Conservation (phyloP, 2,888 invertebrate species). For the Parnassius glacialis region DNA sequence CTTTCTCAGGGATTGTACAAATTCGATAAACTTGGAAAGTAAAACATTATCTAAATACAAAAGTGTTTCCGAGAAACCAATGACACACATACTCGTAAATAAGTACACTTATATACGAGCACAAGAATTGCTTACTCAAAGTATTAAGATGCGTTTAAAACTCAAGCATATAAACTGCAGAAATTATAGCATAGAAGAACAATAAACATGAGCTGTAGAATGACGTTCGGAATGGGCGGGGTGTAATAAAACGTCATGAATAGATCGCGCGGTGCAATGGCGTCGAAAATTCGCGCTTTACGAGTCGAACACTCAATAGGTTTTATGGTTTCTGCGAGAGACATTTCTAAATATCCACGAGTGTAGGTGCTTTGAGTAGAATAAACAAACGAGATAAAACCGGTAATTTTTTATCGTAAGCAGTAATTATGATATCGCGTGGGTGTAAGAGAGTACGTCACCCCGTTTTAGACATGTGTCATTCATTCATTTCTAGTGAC, state of each 20-base stretch:
- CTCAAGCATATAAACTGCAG: slow-evolving; percentile 15
- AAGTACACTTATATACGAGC: too few relatives aligned
- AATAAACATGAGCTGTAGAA: slow-evolving; percentile 45
- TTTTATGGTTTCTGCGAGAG: slow-evolving; percentile 49
- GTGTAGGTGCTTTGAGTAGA: slow-evolving; percentile 3
- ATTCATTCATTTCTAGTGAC: too few relatives aligned
- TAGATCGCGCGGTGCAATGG: slow-evolving; percentile 51
- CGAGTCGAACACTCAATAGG: slow-evolving; percentile 54
- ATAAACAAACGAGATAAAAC: too few relatives aligned
- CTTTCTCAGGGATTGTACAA: too few relatives aligned
- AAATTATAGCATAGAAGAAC: slow-evolving; percentile 34
- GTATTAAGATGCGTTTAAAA: slow-evolving; percentile 11
- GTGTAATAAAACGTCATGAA: slow-evolving; percentile 55
- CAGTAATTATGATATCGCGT: too few relatives aligned
- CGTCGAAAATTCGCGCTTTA: slow-evolving; percentile 57
- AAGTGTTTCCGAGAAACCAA: too few relatives aligned
- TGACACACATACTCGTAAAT: too few relatives aligned
- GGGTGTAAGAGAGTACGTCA: too few relatives aligned
- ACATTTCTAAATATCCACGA: slow-evolving; percentile 30
- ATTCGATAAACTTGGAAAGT: too few relatives aligned
- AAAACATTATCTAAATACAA: too few relatives aligned
- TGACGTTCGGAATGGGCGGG: slow-evolving; percentile 42
- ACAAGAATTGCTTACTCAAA: not conserved
- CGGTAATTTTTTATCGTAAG: too few relatives aligned
- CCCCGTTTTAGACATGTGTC: too few relatives aligned